phyloP scores from a whole-genome alignment of 2,888 invertebrate species.

The Cerastis rubricosa region DNA sequence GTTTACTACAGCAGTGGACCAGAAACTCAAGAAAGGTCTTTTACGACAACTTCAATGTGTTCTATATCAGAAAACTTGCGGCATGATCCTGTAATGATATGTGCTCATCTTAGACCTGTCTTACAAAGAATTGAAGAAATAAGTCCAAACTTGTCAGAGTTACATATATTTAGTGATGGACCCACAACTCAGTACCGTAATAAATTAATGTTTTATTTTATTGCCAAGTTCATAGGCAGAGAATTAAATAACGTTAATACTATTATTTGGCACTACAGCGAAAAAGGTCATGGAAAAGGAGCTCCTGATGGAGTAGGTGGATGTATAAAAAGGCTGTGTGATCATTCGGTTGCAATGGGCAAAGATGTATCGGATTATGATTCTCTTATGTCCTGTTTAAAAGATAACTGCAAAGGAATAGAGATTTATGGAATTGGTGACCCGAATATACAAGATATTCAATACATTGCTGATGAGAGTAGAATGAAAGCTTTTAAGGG shows the following conservation, averaged over 20 bases:
- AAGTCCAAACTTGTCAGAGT: constrained; percentile 35
- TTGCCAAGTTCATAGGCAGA: constrained; percentile 32
- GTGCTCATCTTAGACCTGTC: constrained; percentile 51
- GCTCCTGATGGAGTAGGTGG: constrained; percentile 52
- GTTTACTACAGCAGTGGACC: constrained; percentile 50
- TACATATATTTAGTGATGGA: constrained; percentile 52
- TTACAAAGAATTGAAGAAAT: constrained; percentile 39
- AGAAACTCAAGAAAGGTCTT: constrained; percentile 23
- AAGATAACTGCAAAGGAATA: constrained; percentile 42
- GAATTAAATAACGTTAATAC: constrained; percentile 18
- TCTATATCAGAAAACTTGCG: constrained; percentile 54
- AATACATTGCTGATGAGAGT: constrained; percentile 27
- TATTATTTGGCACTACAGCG: constrained; percentile 38
- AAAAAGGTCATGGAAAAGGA: constrained; percentile 46
- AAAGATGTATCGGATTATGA: constrained; percentile 35
- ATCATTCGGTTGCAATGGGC: constrained; percentile 41
- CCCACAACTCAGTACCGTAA: constrained; percentile 40
- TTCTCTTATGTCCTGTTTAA: constrained; percentile 38
- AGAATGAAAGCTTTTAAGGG: constrained; percentile 36
- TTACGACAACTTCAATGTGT: constrained; percentile 38
- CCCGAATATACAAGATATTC: constrained; percentile 25
- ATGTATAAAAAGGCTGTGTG: constrained; percentile 37
- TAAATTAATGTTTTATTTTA: constrained; percentile 51
- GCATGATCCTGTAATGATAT: constrained; percentile 60
- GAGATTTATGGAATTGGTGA: constrained; percentile 40